Base-by-base conservation (phyloP, 2,797 vertebrate species). In the Poeciliopsis turneri region DNA sequence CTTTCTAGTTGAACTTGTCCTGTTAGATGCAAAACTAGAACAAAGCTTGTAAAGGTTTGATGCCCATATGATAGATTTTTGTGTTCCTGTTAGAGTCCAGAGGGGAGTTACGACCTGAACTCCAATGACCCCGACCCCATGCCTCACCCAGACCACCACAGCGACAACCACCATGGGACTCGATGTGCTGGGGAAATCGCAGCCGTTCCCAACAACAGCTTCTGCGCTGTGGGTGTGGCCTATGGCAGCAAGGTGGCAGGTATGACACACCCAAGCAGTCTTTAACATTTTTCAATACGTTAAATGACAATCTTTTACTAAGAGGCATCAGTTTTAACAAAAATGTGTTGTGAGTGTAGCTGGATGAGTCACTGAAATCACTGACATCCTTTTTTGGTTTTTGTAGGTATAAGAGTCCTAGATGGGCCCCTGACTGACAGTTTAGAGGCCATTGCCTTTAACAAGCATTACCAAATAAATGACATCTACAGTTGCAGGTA, bases 401-500 rank as follows among this genome's bases (percentile, higher is more conserved):
- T 77, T 73, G 28, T 88, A 99, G 98, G 98, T 81, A 99, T 99
- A 93, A 92, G 98, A 33, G 97, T 99, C 20, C 93, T 99, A 85
- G 98, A 99, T 0, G 98, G 98, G 46, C 98, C 98, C 0, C 96
- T 99, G 51, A 99, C 98, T 0, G 98, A 99, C 95, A 99, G 97
- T 93, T 97, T 99, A 95, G 98, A 99, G 91, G 98, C 98, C 0
- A 93, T 98, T 2, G 98, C 98, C 0, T 99, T 99, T 93, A 99
- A 99, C 93, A 99, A 99, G 89, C 98, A 99, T 91, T 99, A 99
- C 88, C 98, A 99, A 94, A 96, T 99, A 93, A 99, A 99, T 0
- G 98, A 99, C 88, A 97, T 99, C 91, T 99, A 99, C 94, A 99
- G 98, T 94, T 99, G 98, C 97, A 99, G 98, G 98, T 99, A 83